Percentiles rank a stretch among this genome's conserved stretches.
phyloP scores from a whole-genome alignment of 2,888 invertebrate species.

The Agrochola circellaris region DNA sequence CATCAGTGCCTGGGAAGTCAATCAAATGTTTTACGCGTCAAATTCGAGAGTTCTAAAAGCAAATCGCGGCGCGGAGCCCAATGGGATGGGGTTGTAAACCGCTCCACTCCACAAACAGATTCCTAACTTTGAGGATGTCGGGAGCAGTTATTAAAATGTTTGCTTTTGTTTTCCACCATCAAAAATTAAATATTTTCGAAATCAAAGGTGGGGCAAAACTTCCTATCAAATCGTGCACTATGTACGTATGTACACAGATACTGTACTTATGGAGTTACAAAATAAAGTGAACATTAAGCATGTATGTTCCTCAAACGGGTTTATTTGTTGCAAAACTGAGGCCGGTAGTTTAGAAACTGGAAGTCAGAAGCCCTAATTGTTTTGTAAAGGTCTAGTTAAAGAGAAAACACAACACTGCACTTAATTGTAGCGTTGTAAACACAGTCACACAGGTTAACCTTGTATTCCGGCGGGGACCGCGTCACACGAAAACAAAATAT shows the following conservation, averaged over 20 bases:
- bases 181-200: conserved; percentile 15
- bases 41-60: conserved; percentile 44
- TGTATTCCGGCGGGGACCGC: conserved; percentile 15
- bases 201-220: background rate
- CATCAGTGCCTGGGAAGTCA: conserved; percentile 40
- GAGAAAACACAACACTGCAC: conserved; percentile 45
- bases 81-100: conserved; percentile 9
- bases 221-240: background rate
- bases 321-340: conserved; percentile 59
- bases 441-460: conserved; percentile 22
- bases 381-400: conserved; percentile 48
- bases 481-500: conserved; percentile 14
- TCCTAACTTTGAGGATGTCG: conserved; percentile 25
- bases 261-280: conserved; percentile 42
- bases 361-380: conserved; percentile 30
- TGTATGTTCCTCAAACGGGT: conserved; percentile 56
- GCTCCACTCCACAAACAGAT: conserved; percentile 13
- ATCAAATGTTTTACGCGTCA: conserved; percentile 45
- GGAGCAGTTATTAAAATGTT: conserved; percentile 17
- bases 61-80: conserved; percentile 3
- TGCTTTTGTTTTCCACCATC: conserved; percentile 18
- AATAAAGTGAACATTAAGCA: conserved; percentile 41
- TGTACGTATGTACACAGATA: background rate
- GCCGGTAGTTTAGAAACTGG: conserved; percentile 58
- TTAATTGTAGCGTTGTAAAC: conserved; percentile 29